Evolutionary conservation across 30 jellyfish, hydroid and myxozoan species (phyloP), one percentile per base, ranked within the genome.

Genomic region (Chrysaora quinquecirrha): DNA sequence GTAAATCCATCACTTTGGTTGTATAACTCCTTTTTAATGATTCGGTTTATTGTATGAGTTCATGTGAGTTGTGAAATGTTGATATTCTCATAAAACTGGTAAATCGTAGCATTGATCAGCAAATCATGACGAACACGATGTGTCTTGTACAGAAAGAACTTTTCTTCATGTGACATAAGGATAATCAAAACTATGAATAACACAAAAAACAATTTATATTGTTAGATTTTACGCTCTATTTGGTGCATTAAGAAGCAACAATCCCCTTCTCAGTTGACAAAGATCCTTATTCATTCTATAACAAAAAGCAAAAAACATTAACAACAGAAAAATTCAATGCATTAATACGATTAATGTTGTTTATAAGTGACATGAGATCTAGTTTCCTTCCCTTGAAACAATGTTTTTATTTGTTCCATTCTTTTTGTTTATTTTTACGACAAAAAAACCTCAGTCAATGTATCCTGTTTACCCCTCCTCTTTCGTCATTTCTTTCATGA

Each of bases 221-320:
- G 68, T 52, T 25, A 63, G 89, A 78, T 78, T 78, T 62, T 54
- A 78, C 89, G 89, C 81, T 66, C 56, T 63, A 43, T 68, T 65
- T 64, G 52, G 46, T 43, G 49, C 71, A 34, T 78, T 64, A 34
- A 65, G 22, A 19, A 10, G 20, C 75, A 75, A 32, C 50, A 46
- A 68, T 25, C 18, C 27, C 27, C 68, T 52, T 52, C 25, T 52
- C 7, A 19, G 6, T 10, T 20, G 68, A 52, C 68, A 52, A 52
- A 10, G 29, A 19, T 20, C 25, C 25, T 20, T 25, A 52, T 52
- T 52, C 68, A 52, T 52, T 52, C 29, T 2, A 16, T 52, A 20
- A 52, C 68, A 52, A 10, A 16, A 52, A 52, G 19, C 9, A 16
- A 3, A 52, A 20, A 25, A 52, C 4, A 52, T 12, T 14, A 52